A percentile compares a stretch with the other conserved stretches of the same genome.
Evolutionary conservation across 2,797 vertebrate genomes (phyloP).

Genomic region (Sebastes glaucus): DNA sequence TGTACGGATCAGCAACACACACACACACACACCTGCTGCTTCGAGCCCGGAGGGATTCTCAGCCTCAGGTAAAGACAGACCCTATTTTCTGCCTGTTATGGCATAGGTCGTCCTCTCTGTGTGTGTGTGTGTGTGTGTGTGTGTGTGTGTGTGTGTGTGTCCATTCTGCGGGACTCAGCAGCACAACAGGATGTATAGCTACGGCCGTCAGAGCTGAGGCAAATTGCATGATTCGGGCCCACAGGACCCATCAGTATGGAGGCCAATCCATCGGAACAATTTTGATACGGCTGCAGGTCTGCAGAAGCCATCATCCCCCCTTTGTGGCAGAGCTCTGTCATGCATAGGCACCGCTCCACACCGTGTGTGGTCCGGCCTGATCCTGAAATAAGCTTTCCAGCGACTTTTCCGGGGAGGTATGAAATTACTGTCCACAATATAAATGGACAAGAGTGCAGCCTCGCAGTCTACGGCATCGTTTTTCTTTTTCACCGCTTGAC

Average conservation of each 20-base stretch:
- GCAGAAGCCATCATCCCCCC: constrained; percentile 48
- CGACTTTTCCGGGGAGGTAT: constrained; percentile 51
- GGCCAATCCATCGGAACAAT: constrained; percentile 62
- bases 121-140: constrained; percentile 23
- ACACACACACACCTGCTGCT: constrained; percentile 46
- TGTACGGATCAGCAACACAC: constrained; percentile 58
- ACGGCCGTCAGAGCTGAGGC: constrained; percentile 47
- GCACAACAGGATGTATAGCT: constrained; percentile 60
- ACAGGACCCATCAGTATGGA: constrained; percentile 58
- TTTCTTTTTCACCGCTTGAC: constrained; percentile 30
- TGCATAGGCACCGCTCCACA: constrained; percentile 37
- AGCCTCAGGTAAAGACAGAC: constrained; percentile 65
- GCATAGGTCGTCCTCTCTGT: constrained; percentile 41
- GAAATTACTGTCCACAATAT: constrained; percentile 63
- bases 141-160: constrained; percentile 38
- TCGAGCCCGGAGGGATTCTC: constrained; percentile 29
- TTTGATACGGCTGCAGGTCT: constrained; percentile 67
- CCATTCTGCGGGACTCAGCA: constrained; percentile 64
- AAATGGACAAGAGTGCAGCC: constrained; percentile 47
- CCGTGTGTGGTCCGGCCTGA: constrained; percentile 59
- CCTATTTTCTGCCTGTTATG: constrained; percentile 84
- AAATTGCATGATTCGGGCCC: constrained; percentile 54
- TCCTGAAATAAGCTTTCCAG: constrained; percentile 61
- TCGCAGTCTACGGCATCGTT: constrained; percentile 9
- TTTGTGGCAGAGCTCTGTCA: constrained; percentile 48